These are phyloP conservation scores for Euglossa dilemma DNA, from an alignment of 1,140 invertebrate genomes.

Conservation along the genomic window DNA sequence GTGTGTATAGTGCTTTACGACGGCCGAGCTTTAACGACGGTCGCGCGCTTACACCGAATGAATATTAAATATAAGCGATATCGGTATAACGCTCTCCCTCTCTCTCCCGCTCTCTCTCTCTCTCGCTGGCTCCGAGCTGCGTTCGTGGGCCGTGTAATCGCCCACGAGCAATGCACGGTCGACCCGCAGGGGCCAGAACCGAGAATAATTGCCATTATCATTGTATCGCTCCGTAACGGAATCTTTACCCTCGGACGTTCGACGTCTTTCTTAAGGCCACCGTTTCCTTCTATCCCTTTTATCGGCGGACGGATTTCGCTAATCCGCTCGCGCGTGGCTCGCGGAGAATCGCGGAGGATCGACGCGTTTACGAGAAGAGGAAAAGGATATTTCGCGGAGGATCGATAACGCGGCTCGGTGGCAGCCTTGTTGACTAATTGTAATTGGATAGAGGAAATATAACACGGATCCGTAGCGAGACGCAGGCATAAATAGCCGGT, in stretches of 20 bases:
- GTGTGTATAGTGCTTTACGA: constrained; percentile 61
- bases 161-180: background rate
- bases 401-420: background rate
- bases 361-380: background rate
- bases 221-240: constrained; percentile 32
- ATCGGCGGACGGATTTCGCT: no score
- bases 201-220: constrained; percentile 40
- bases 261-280: constrained; percentile 23
- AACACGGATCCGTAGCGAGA: background rate
- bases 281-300: no score
- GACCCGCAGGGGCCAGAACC: constrained; percentile 10
- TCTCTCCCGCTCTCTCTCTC: background rate
- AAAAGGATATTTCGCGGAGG: background rate
- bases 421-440: background rate
- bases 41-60: constrained; percentile 40
- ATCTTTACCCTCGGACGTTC: constrained; percentile 6
- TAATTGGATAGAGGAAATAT: constrained; percentile 36
- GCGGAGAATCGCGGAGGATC: no score
- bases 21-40: constrained; percentile 47
- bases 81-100: constrained; percentile 23
- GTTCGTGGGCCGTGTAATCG: constrained; percentile 28
- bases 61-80: constrained; percentile 67
- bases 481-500: constrained; percentile 13
- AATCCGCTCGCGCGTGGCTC: no score
- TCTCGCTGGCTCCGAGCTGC: background rate